Percentiles rank a stretch among this genome's conserved stretches.
phyloP scores from a whole-genome alignment of 2,888 invertebrate species.

The Cheilosia vernalis region DNA sequence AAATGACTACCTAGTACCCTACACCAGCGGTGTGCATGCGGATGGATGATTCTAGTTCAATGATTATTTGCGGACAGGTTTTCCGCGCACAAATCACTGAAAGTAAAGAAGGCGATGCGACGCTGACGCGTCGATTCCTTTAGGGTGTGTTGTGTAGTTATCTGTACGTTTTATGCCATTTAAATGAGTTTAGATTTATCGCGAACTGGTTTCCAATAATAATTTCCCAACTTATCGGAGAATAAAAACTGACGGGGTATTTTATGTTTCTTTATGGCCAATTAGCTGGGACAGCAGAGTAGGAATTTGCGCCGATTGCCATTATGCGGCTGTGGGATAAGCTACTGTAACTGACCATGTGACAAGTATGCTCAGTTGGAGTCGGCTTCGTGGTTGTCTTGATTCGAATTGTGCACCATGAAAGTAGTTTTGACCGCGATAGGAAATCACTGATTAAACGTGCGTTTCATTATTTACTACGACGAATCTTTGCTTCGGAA shows the following conservation, averaged over 20 bases:
- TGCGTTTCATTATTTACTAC: too few species aligned
- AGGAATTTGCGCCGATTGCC: constrained; percentile 28
- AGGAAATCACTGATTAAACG: too few species aligned
- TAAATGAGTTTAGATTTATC: constrained; percentile 62
- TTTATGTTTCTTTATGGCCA: constrained; percentile 28
- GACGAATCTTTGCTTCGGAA: too few species aligned
- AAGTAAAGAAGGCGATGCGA: not conserved
- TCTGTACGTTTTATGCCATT: constrained; percentile 38
- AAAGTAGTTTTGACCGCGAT: too few species aligned
- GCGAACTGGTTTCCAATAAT: constrained; percentile 44
- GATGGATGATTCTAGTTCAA: constrained; percentile 35
- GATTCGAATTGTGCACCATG: too few species aligned
- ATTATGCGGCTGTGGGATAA: constrained; percentile 5
- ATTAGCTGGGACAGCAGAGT: constrained; percentile 54
- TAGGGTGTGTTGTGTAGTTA: constrained; percentile 27
- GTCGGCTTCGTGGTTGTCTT: too few species aligned
- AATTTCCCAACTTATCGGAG: constrained; percentile 4
- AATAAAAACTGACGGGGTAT: constrained; percentile 20
- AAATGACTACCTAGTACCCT: constrained; percentile 23
- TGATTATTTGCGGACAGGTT: constrained; percentile 35
- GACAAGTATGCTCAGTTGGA: not conserved
- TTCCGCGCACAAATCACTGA: constrained; percentile 23
- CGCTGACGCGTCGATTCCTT: constrained; percentile 26
- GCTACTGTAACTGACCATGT: not conserved
- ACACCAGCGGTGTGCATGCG: not conserved